Percentiles rank a stretch among this genome's conserved stretches.
These are phyloP conservation scores for Catocala fraxini DNA, from an alignment of 2,888 invertebrate species.

Conservation along the genomic window DNA sequence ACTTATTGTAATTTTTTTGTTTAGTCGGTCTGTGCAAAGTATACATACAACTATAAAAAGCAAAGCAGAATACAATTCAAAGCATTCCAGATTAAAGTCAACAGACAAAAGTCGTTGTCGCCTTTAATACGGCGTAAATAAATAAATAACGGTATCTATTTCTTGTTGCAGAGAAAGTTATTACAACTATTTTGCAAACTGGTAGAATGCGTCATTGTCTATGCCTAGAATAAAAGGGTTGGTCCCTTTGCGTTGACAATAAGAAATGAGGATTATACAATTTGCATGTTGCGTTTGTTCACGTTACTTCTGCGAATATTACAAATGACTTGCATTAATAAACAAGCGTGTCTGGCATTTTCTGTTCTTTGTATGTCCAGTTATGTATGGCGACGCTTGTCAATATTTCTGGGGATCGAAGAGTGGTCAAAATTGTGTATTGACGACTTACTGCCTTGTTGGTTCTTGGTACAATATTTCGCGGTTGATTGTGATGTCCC, in stretches of 20 bases:
- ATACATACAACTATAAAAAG: background rate
- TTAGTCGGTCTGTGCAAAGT: background rate
- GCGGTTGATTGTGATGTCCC: no score
- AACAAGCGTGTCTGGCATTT: background rate
- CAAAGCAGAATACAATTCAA: background rate
- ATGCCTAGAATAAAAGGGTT: constrained; percentile 38
- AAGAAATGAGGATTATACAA: constrained; percentile 41
- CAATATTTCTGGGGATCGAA: no score
- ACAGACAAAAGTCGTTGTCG: constrained; percentile 4
- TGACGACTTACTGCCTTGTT: no score
- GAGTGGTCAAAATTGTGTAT: no score
- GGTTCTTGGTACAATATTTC: no score
- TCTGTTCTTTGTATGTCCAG: background rate
- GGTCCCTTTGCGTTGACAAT: constrained; percentile 21
- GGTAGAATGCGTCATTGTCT: constrained; percentile 32
- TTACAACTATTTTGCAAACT: constrained; percentile 35
- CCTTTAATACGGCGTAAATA: constrained; percentile 5
- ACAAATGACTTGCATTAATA: constrained; percentile 32
- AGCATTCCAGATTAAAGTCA: background rate
- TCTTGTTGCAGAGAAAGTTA: constrained; percentile 33
- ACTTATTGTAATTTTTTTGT: no score
- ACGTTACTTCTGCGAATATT: constrained; percentile 34
- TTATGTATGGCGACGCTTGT: background rate
- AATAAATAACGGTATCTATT: constrained; percentile 34
- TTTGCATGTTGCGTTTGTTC: constrained; percentile 42